Percentiles rank a stretch among this genome's conserved stretches.
Conservation (phyloP, 2,888 invertebrate genomes). For the Drosophila koepferae region DNA sequence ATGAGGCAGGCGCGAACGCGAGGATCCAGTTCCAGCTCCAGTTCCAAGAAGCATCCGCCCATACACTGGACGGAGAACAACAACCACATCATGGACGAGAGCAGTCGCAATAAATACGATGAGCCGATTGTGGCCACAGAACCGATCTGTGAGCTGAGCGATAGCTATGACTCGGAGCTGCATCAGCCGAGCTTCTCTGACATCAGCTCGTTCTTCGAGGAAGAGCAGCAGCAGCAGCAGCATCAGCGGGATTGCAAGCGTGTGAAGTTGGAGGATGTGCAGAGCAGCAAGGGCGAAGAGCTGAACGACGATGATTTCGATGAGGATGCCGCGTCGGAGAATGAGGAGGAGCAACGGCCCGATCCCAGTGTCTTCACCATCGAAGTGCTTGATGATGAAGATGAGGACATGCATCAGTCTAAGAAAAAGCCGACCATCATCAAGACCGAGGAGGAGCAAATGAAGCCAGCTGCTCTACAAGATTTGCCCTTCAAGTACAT, state of each 20-base stretch:
- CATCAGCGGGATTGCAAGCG: slow-evolving; percentile 57
- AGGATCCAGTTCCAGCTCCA: slow-evolving; percentile 9
- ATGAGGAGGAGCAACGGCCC: slow-evolving; percentile 46
- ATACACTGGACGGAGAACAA: slow-evolving; percentile 68
- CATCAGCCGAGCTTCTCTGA: slow-evolving; percentile 80
- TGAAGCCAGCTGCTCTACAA: slow-evolving; percentile 34
- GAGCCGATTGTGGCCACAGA: slow-evolving; percentile 59
- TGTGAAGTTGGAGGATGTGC: slow-evolving; percentile 62
- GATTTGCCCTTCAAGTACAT: slow-evolving; percentile 61
- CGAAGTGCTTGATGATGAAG: slow-evolving; percentile 73
- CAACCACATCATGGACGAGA: slow-evolving; percentile 42
- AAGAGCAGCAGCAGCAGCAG: slow-evolving; percentile 59
- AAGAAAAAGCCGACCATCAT: slow-evolving; percentile 30
- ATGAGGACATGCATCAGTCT: slow-evolving; percentile 62
- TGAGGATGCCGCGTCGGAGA: slow-evolving; percentile 74
- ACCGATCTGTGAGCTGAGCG: slow-evolving; percentile 67
- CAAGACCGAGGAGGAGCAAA: slow-evolving; percentile 52
- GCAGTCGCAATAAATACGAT: slow-evolving; percentile 49
- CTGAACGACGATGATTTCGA: slow-evolving; percentile 73
- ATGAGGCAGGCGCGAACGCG: slow-evolving; percentile 68
- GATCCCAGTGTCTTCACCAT: slow-evolving; percentile 69
- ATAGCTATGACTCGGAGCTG: slow-evolving; percentile 71
- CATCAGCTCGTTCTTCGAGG: slow-evolving; percentile 75
- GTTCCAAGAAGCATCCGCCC: slow-evolving; percentile 53
- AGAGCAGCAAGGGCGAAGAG: slow-evolving; percentile 55